Percentiles rank a stretch among this genome's conserved stretches.
phyloP scores from a whole-genome alignment of 92 coral and sea anemone genomes.

The Muricea muricata region DNA sequence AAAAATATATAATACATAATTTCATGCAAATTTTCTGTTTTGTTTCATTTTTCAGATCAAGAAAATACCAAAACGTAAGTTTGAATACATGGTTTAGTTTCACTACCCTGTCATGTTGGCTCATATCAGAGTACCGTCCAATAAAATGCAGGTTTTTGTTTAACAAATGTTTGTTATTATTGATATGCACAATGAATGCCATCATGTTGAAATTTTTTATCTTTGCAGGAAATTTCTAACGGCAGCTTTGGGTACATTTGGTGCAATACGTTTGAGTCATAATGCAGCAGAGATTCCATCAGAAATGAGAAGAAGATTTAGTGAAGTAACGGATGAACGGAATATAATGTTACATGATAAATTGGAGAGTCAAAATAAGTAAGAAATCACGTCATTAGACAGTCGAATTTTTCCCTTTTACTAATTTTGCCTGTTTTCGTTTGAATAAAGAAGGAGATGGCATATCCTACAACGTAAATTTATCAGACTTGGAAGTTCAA shows the following conservation, averaged over 20 bases:
- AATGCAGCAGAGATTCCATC: constrained; percentile 79
- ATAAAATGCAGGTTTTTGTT: no score
- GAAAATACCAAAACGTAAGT: constrained; percentile 60
- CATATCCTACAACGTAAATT: constrained; percentile 86
- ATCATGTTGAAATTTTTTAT: neutral
- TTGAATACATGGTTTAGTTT: no score
- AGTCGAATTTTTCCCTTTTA: no score
- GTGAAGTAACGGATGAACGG: constrained; percentile 88
- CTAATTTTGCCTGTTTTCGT: neutral
- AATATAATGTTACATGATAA: constrained; percentile 86
- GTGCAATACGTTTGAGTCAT: constrained; percentile 81
- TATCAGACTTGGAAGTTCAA: constrained; percentile 82
- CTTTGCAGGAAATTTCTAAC: constrained; percentile 71
- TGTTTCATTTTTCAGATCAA: constrained; percentile 44
- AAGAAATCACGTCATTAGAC: no score
- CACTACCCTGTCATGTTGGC: no score
- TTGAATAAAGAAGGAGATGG: constrained; percentile 74
- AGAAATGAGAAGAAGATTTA: constrained; percentile 82
- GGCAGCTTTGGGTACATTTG: constrained; percentile 94
- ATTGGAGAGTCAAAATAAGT: constrained; percentile 93
- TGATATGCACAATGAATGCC: neutral
- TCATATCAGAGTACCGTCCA: no score
- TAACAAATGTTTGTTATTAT: no score
- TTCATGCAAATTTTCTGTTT: neutral
- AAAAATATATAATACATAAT: no score